These are phyloP conservation scores for Argya squamiceps DNA, from an alignment of 2,797 vertebrate genomes.

Conservation along the genomic window DNA sequence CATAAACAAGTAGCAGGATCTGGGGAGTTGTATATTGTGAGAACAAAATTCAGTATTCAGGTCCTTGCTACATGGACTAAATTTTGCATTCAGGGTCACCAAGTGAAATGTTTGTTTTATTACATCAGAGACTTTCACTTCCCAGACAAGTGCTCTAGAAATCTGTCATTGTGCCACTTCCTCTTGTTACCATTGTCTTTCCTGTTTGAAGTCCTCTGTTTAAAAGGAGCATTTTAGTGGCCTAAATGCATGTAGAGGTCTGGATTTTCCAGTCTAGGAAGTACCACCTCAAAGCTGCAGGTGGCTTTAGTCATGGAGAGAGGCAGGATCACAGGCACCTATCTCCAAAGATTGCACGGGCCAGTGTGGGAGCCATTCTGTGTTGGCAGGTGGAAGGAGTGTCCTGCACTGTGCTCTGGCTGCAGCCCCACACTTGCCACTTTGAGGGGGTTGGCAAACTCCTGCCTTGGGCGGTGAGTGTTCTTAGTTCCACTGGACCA, in stretches of 20 bases:
- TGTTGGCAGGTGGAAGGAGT: background rate
- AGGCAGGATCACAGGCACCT: background rate
- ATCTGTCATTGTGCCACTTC: background rate
- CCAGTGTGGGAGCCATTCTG: fast-evolving
- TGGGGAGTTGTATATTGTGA: background rate
- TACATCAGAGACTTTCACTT: conserved; percentile 22
- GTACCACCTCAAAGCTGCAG: background rate
- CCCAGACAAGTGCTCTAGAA: background rate
- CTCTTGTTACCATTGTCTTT: background rate
- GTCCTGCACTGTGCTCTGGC: fast-evolving
- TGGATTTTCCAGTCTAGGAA: background rate
- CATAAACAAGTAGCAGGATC: background rate
- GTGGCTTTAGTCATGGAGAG: background rate
- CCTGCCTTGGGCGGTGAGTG: background rate
- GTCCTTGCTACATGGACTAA: background rate
- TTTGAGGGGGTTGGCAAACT: fast-evolving
- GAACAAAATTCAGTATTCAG: background rate
- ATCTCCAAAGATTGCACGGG: background rate
- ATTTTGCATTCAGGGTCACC: background rate
- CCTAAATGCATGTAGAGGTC: background rate
- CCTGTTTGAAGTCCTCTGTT: background rate
- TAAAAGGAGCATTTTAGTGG: background rate
- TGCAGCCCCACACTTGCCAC: background rate
- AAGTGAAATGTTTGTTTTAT: background rate
- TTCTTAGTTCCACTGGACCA: background rate